Evolutionary conservation across 2,888 invertebrate genomes (phyloP), one percentile per base, ranked within the genome.

Genomic region (Hyppa rectilinea): DNA sequence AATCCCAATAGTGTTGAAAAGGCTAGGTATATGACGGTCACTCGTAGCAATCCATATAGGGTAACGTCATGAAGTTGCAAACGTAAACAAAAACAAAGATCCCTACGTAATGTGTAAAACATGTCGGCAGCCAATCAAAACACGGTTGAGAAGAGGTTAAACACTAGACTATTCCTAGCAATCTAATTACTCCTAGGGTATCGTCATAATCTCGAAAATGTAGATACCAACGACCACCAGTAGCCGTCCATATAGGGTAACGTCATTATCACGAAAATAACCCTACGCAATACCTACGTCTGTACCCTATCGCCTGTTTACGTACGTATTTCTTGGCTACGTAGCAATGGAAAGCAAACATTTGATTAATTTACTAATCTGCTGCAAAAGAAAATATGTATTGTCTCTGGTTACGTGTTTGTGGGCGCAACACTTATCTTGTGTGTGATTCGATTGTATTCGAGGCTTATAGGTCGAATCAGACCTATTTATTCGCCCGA

Each of bases 311-410:
- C 69, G 56, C 29, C 6, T 82, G 71, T 82, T 69, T 69, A 71
- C 77, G 61, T n/a, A n/a, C n/a, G n/a, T n/a, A n/a, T 71, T 63
- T 45, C 55, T 61, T 53, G 64, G 17, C 49, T 76, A 82, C 80
- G 80, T 81, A 75, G 47, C 10, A 36, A 67, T 70, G 40, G 58
- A 76, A 56, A 45, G 62, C 71, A 83, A 83, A 83, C 70, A 83
- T 82, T 82, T 75, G 71, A 69, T 80, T 80, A 80, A 64, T 62
- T 59, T 34, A 75, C 60, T 83, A 74, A 80, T 75, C 77, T 68
- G 23, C 53, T 78, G 56, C 64, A 66, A 81, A 67, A 68, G 55
- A 58, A 66, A 71, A 71, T 73, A 67, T 62, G 61, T 71, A 49
- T 45, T 62, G 61, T 71, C 45, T 45, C 23, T 49, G 73, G 38